These are phyloP conservation scores for Melanotus villosus DNA, from an alignment of 2,888 invertebrate species.

Conservation along the genomic window DNA sequence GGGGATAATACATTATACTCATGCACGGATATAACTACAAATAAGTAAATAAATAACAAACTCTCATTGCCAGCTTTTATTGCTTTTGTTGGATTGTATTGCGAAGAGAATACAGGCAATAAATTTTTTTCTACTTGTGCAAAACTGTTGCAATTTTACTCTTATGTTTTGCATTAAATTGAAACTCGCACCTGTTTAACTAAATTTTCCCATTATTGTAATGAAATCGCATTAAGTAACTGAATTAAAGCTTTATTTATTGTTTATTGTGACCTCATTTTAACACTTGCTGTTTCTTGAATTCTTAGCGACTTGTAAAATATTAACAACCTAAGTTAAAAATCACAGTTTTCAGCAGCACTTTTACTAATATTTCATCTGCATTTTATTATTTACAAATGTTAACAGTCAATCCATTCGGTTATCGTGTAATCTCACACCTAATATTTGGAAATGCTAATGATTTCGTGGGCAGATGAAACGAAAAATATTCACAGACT, in stretches of 20 bases:
- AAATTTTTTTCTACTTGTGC: background rate
- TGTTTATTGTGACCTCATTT: background rate
- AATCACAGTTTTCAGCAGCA: no score
- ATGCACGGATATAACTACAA: background rate
- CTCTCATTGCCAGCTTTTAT: slow-evolving; percentile 19
- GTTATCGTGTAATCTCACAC: no score
- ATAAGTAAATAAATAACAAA: slow-evolving; percentile 6
- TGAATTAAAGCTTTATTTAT: slow-evolving; percentile 2
- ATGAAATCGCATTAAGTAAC: slow-evolving; percentile 13
- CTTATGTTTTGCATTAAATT: background rate
- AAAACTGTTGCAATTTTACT: slow-evolving; percentile 15
- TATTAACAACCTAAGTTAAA: no score
- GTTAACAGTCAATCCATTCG: no score
- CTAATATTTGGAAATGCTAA: no score
- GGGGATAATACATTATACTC: no score
- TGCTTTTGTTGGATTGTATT: no score
- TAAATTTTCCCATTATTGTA: slow-evolving; percentile 24
- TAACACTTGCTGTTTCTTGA: no score
- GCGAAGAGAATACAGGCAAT: background rate
- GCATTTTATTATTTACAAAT: no score
- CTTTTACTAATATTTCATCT: no score
- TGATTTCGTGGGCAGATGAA: no score
- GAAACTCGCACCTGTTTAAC: slow-evolving; percentile 3
- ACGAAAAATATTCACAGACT: no score
- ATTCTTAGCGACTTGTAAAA: background rate